These are phyloP conservation scores for Malaclemys terrapin DNA, from an alignment of 2,113 vertebrate genomes.

Conservation along the genomic window DNA sequence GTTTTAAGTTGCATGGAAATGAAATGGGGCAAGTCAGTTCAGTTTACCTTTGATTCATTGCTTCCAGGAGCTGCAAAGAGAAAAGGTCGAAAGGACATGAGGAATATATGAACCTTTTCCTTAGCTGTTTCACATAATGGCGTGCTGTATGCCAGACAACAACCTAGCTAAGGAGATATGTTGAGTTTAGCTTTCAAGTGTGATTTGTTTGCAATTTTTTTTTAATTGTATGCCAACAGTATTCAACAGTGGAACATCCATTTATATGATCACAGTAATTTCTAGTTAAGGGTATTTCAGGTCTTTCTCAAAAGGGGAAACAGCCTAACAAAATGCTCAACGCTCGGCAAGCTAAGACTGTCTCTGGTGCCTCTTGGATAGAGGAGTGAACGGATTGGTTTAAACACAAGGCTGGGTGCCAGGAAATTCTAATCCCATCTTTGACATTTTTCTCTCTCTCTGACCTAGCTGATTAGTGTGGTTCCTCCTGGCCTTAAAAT, in stretches of 20 bases:
- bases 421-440: background rate
- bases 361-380: background rate
- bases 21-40: conserved; percentile 77
- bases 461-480: background rate
- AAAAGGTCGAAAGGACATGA: conserved; percentile 38
- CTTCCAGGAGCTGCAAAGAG: conserved; percentile 15
- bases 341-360: background rate
- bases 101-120: conserved; percentile 1
- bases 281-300: background rate
- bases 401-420: background rate
- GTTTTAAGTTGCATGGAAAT: conserved; percentile 72
- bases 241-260: rapidly evolving
- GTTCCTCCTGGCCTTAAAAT: background rate
- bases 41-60: conserved; percentile 78
- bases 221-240: background rate
- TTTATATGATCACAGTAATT: background rate
- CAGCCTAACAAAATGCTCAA: background rate
- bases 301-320: background rate
- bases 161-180: background rate
- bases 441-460: background rate
- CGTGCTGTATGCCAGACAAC: background rate
- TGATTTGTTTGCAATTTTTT: background rate
- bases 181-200: background rate
- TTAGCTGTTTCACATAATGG: background rate
- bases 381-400: background rate